These are phyloP conservation scores for Macrosiphum euphorbiae DNA, from an alignment of 2,888 invertebrate genomes.

Conservation along the genomic window DNA sequence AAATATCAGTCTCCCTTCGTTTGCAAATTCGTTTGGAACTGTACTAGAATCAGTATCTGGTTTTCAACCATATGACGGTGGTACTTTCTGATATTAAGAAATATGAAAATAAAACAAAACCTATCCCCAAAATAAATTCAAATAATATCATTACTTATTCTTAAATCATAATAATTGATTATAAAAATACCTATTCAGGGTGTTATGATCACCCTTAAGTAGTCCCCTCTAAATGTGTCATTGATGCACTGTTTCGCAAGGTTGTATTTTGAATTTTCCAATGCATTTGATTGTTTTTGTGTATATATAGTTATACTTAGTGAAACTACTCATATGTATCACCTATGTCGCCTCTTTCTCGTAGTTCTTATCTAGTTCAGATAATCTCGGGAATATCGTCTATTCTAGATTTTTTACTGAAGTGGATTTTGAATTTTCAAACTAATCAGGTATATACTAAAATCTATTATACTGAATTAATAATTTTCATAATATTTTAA, in stretches of 20 bases:
- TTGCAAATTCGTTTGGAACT: background rate
- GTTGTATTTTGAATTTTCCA: background rate
- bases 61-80: background rate
- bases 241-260: background rate
- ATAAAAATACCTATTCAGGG: background rate
- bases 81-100: background rate
- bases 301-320: background rate
- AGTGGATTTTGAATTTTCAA: background rate
- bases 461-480: background rate
- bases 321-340: background rate
- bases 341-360: background rate
- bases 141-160: background rate
- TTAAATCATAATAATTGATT: background rate
- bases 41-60: background rate
- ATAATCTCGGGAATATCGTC: background rate
- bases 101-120: background rate
- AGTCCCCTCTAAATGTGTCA: background rate
- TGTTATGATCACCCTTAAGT: background rate
- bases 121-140: background rate
- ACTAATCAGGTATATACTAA: background rate
- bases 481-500: background rate
- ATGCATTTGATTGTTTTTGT: background rate
- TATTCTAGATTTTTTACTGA: background rate
- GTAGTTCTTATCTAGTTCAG: background rate
- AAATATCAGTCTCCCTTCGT: background rate